Percentiles rank a stretch among this genome's conserved stretches.
Conservation (phyloP, 2,113 vertebrate genomes). For the Gallinago undulata region DNA sequence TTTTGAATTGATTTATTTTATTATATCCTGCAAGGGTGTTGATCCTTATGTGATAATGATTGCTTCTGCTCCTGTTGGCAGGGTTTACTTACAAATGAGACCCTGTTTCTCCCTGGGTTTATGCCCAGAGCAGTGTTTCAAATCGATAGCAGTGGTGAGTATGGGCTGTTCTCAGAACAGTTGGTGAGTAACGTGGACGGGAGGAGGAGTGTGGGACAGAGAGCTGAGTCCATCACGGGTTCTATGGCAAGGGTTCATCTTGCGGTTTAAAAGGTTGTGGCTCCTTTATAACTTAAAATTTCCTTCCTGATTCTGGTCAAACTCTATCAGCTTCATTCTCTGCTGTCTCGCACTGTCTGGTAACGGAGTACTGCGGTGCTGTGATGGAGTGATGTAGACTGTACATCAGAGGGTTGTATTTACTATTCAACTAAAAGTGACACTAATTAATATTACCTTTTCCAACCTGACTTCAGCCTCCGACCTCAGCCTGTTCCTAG, state of each 20-base stretch:
- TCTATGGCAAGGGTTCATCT: neutral
- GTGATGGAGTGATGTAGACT: neutral
- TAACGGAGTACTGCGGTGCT: neutral
- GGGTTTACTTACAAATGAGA: neutral
- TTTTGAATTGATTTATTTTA: neutral
- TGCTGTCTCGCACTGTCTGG: neutral
- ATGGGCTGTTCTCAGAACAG: neutral
- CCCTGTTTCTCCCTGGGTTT: neutral
- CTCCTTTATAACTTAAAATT: neutral
- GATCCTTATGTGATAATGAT: neutral
- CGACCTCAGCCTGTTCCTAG: neutral
- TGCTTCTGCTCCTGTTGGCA: constrained; percentile 9
- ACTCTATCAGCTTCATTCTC: neutral
- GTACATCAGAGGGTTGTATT: neutral
- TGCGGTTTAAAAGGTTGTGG: neutral
- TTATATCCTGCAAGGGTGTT: neutral
- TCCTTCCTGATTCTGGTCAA: neutral
- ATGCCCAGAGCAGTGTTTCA: neutral
- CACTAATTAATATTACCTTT: neutral
- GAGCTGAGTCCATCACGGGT: neutral
- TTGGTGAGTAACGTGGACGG: neutral
- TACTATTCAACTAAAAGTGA: neutral
- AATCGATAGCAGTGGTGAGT: neutral
- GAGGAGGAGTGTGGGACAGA: neutral
- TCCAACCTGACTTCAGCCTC: neutral